Evolutionary conservation across 2,888 invertebrate genomes (phyloP), one percentile per base, ranked within the genome.

Genomic region (Campoplex capitator): DNA sequence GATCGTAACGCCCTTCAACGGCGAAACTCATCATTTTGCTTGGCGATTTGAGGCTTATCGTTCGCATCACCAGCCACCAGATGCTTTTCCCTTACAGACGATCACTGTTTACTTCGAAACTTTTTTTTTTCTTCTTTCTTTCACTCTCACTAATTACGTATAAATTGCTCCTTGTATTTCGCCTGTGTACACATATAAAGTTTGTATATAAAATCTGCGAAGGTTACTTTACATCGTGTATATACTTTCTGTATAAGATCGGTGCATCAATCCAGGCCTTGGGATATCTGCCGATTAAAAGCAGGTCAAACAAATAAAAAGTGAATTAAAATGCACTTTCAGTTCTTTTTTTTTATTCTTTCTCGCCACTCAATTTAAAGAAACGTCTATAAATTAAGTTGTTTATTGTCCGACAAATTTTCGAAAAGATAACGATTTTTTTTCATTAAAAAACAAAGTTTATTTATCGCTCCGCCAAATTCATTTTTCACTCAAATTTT

Each of bases 121-220:
- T 81, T 77, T 83, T 70, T 70, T 38, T 38, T 23, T 23, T 23
- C 23, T 77, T 83, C 58, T 70, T 65, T 80, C 75, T 54, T 76
- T 76, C 80, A 81, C 84, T 84, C 81, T 74, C 70, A 77, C 84
- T 81, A 86, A 86, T 84, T 83, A 84, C 54, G 42, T 81, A 78
- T 77, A 86, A 86, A 86, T 86, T 86, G 84, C 86, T 86, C 18
- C 82, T 85, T 58, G 76, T 79, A 71, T 54, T 62, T 62, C 9
- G 48, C 48, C 23, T n/a, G 28, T 48, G 1, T 18, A 18, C n/a
- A 42, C 7, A 42, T 3, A 42, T 7, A 0, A 23, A 23, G 28
- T 76, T 32, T 51, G 38, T 68, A 23, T 32, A 54, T 28, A 51
- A 54, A 16, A 35, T 54, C 38, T 54, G 23, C 67, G 38, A 77